Evolutionary conservation across 2,113 vertebrate genomes (phyloP).

Genomic region (Rhinoptilus africanus): DNA sequence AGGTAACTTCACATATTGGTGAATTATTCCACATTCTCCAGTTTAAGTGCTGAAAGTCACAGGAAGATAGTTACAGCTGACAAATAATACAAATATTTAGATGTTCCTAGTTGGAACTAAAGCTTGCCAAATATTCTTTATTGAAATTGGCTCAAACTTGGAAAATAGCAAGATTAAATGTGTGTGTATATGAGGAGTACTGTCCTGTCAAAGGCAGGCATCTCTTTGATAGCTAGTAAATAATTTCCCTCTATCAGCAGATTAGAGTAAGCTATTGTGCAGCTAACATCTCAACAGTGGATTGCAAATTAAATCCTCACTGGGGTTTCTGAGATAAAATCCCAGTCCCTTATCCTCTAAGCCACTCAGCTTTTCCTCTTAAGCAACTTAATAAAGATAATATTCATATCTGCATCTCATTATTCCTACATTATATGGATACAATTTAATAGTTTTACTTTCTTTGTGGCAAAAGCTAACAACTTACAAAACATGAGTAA

Average conservation of each 20-base stretch:
- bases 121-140: not conserved
- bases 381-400: conserved; percentile 34
- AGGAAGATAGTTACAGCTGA: not conserved
- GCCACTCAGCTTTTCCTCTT: conserved; percentile 1
- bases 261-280: not conserved
- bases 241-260: not conserved
- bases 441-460: not conserved
- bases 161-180: not conserved
- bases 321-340: conserved; percentile 23
- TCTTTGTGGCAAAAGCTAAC: not conserved
- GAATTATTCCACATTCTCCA: not conserved
- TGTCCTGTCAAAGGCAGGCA: not conserved
- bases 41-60: not conserved
- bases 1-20: not conserved
- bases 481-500: not conserved
- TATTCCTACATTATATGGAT: not conserved
- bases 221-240: conserved; percentile 17
- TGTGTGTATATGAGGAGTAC: not conserved
- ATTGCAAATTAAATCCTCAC: conserved; percentile 44
- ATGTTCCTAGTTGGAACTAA: not conserved
- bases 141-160: not conserved
- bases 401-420: conserved; percentile 14
- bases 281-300: not conserved
- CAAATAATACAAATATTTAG: not conserved
- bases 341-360: not conserved